Evolutionary conservation across 1,140 invertebrate genomes (phyloP).

Genomic region (Prorops nasuta): DNA sequence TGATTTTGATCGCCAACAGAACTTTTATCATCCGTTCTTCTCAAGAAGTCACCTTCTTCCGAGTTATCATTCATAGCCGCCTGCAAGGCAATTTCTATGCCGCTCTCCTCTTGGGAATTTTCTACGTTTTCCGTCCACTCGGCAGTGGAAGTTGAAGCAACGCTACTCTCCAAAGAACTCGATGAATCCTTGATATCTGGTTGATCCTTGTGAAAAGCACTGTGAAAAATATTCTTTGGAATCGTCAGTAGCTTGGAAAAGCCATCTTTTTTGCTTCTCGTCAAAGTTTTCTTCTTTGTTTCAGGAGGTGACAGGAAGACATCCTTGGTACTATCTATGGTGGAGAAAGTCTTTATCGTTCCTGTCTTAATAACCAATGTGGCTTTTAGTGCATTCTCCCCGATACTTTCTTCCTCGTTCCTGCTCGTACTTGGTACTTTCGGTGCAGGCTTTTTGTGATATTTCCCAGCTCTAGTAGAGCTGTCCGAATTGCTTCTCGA

Average conservation of each 20-base stretch:
- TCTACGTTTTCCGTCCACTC: too few relatives aligned
- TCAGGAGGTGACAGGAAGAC: slow-evolving; percentile 23
- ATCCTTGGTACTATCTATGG: slow-evolving; percentile 24
- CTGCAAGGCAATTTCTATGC: not conserved
- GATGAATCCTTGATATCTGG: slow-evolving; percentile 14
- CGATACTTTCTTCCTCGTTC: slow-evolving; percentile 19
- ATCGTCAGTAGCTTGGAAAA: slow-evolving; percentile 46
- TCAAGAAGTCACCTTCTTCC: too few relatives aligned
- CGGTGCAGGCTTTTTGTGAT: slow-evolving; percentile 52
- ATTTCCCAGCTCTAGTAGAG: slow-evolving; percentile 44
- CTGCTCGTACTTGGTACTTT: slow-evolving; percentile 23
- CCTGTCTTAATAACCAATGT: slow-evolving; percentile 50
- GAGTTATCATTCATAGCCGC: not conserved
- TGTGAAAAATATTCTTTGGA: slow-evolving; percentile 47
- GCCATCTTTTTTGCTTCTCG: slow-evolving; percentile 35
- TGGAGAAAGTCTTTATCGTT: slow-evolving; percentile 40
- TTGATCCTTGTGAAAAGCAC: slow-evolving; percentile 42
- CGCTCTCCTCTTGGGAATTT: too few relatives aligned
- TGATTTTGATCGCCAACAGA: not conserved
- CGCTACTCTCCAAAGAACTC: slow-evolving; percentile 1
- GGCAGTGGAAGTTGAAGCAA: not conserved
- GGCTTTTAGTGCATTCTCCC: slow-evolving; percentile 40
- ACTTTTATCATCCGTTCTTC: not conserved
- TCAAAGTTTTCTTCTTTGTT: slow-evolving; percentile 15
- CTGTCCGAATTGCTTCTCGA: slow-evolving; percentile 30